Percentiles rank a stretch among this genome's conserved stretches.
Conservation (phyloP, 2,113 vertebrate species). For the Columba livia region DNA sequence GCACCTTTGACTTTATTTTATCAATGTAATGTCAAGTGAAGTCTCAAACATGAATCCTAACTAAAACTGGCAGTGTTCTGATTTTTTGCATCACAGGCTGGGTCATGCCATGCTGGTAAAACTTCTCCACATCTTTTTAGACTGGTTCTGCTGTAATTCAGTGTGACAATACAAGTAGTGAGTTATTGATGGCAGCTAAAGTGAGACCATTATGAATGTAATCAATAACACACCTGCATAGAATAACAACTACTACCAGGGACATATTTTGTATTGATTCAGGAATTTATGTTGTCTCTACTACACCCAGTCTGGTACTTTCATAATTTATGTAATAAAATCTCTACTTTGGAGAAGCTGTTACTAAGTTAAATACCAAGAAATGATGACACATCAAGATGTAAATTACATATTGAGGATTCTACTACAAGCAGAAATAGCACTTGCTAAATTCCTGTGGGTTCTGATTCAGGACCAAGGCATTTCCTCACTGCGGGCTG, state of each 20-base stretch:
- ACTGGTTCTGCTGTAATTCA: conserved; percentile 36
- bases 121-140: background rate
- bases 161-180: conserved; percentile 22
- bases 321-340: conserved; percentile 61
- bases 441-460: conserved; percentile 47
- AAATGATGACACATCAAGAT: conserved; percentile 61
- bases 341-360: conserved; percentile 32
- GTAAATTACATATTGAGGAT: conserved; percentile 56
- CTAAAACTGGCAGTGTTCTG: background rate
- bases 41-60: background rate
- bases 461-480: conserved; percentile 42
- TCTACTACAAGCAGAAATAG: conserved; percentile 60
- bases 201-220: conserved; percentile 51
- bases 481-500: conserved; percentile 38
- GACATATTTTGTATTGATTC: conserved; percentile 61
- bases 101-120: background rate
- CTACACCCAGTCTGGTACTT: conserved; percentile 13
- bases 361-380: conserved; percentile 64
- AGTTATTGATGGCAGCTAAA: conserved; percentile 55
- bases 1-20: background rate
- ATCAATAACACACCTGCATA: conserved; percentile 67
- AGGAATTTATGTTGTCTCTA: conserved; percentile 38
- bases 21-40: background rate
- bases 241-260: conserved; percentile 46
- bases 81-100: background rate